Evolutionary conservation across 2,113 vertebrate species (phyloP), one percentile per base, ranked within the genome.

Genomic region (Gymnobelideus leadbeateri): DNA sequence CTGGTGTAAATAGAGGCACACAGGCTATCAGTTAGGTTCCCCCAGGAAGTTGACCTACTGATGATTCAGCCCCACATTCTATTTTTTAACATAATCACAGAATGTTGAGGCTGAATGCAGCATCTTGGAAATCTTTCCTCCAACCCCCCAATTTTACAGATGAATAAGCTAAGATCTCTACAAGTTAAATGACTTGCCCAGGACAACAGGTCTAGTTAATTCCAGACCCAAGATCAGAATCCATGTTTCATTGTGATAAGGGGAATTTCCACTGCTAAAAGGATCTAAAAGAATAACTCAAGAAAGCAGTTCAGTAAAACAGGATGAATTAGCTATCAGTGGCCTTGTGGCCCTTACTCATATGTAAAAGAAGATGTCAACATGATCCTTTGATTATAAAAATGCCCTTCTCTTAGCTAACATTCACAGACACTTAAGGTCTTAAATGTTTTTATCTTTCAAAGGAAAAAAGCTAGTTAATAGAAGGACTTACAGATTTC

Each of bases 21-120:
- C 37, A 6, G 14, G 12, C 61, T n/a, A n/a, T n/a, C 14, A 11
- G 61, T 77, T 77, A 77, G 37, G 37, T n/a, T 21, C 57, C 89
- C 57, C 43, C 43, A 90, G 61, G n/a, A 95, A 61, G 91, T 43
- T 23, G 93, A 94, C 28, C 12, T 94, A 52, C 21, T 90, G 37
- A 91, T 57, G 31, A 90, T 49, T 92, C 50, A 91, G 19, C 21
- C 46, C 47, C 90, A 93, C 93, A 37, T 96, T 84, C 68, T 43
- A 43, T 19, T 84, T 43, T 84, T 23, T 6, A 84, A 84, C 23
- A 43, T 84, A 84, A 84, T 84, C 68, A 84, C 7, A 84, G 68
- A 84, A 43, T 84, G 19, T 84, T 84, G 6, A n/a, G 19, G n/a
- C 19, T n/a, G n/a, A 43, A 21, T 49, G 47, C 47, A 19, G 19